Conservation (phyloP, 2,797 vertebrate genomes). For the Rhadinocentrus ornatus region DNA sequence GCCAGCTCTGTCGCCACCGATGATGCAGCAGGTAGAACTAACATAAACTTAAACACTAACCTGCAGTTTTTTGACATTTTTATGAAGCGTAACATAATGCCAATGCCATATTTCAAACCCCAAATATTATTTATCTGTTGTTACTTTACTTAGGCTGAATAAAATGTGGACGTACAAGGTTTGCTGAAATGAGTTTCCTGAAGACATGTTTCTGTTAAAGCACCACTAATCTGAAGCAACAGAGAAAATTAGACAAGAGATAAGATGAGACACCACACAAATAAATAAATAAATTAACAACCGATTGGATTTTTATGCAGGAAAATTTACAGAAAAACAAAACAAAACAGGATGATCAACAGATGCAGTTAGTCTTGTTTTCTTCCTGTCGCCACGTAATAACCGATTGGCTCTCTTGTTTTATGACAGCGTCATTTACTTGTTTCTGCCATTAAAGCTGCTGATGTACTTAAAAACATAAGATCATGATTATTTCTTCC, state of each 20-base stretch:
- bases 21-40: conserved; percentile 86
- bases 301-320: not conserved
- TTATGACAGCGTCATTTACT: not conserved
- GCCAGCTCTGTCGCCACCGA: conserved; percentile 92
- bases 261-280: not conserved
- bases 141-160: not conserved
- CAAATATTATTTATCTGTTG: not conserved
- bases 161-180: not conserved
- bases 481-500: not conserved
- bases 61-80: not conserved
- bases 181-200: not conserved
- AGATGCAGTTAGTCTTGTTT: not conserved
- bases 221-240: not conserved
- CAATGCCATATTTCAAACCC: not conserved
- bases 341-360: too few species aligned
- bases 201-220: not conserved
- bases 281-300: too few species aligned
- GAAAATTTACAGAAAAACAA: not conserved
- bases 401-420: not conserved
- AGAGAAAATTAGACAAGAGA: too few species aligned
- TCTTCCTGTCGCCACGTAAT: not conserved
- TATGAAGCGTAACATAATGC: not conserved
- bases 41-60: not conserved
- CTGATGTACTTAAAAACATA: not conserved
- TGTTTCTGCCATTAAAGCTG: not conserved